A percentile compares a stretch with the other conserved stretches of the same genome.
Evolutionary conservation across 2,113 vertebrate species (phyloP).

Genomic region (Porphyrio hochstetteri): DNA sequence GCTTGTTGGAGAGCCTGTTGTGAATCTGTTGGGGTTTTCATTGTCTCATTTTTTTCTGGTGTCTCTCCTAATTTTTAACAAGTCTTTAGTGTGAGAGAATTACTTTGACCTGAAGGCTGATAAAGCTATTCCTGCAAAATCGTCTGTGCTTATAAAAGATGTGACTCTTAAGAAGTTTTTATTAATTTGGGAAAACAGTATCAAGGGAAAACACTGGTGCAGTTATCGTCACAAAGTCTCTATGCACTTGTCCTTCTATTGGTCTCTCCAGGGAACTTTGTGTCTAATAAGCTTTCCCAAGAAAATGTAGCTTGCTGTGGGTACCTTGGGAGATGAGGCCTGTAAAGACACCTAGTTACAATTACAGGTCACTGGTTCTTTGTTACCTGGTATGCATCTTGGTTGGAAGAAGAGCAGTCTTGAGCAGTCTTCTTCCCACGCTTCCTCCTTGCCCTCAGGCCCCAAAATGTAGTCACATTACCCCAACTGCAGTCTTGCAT

Average conservation of each 20-base stretch:
- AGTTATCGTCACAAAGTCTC: rapidly evolving
- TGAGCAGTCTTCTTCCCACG: not conserved
- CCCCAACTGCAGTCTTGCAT: not conserved
- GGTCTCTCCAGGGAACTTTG: not conserved
- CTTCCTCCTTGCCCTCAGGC: not conserved
- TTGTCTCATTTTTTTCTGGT: not conserved
- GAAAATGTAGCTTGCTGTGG: not conserved
- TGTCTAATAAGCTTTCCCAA: not conserved
- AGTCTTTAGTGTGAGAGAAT: not conserved
- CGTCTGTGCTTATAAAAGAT: not conserved
- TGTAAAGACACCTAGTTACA: not conserved
- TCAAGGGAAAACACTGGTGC: not conserved
- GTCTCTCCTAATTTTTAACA: not conserved
- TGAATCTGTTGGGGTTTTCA: not conserved
- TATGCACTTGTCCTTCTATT: rapidly evolving
- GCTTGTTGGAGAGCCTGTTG: rapidly evolving
- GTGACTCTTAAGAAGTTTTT: not conserved
- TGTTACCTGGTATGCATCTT: rapidly evolving
- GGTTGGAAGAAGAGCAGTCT: not conserved
- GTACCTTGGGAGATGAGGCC: not conserved
- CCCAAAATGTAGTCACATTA: not conserved
- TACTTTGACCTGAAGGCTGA: not conserved
- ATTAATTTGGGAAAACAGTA: not conserved
- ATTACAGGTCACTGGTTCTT: not conserved
- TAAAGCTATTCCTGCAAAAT: not conserved